phyloP scores from a whole-genome alignment of 2,113 vertebrate species.

The Petrocephalus microphthalmus region DNA sequence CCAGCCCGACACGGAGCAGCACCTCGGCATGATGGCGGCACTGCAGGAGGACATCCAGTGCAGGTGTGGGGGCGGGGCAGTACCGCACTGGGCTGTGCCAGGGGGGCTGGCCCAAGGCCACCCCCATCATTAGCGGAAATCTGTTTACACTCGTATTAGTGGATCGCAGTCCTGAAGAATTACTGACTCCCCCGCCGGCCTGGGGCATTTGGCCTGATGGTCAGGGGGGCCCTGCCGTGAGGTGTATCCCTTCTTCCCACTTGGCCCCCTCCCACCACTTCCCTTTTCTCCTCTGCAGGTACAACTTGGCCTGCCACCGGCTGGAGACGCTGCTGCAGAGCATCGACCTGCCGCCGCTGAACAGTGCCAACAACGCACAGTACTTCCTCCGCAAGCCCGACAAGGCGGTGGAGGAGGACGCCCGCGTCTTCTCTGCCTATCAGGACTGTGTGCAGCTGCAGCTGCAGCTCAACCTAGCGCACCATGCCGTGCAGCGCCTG shows the following conservation, averaged over 20 bases:
- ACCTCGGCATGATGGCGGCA: slow-evolving; percentile 93
- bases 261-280: background rate
- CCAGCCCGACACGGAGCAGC: slow-evolving; percentile 92
- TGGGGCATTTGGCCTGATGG: background rate
- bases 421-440: slow-evolving; percentile 93
- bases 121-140: background rate
- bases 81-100: background rate
- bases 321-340: slow-evolving; percentile 93
- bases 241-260: background rate
- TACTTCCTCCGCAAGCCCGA: slow-evolving; percentile 96
- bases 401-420: slow-evolving; percentile 96
- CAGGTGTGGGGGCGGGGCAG: slow-evolving; percentile 67
- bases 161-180: background rate
- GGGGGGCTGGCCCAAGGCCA: background rate
- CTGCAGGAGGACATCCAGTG: slow-evolving; percentile 98
- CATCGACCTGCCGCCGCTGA: slow-evolving; percentile 92
- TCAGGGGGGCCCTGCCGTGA: background rate
- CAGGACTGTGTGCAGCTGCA: slow-evolving; percentile 98
- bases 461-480: slow-evolving; percentile 92
- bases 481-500: slow-evolving; percentile 90
- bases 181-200: background rate
- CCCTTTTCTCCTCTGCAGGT: slow-evolving; percentile 55
- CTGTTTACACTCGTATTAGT: background rate
- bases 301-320: slow-evolving; percentile 94
- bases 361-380: slow-evolving; percentile 96